Percentiles rank a stretch among this genome's conserved stretches.
Evolutionary conservation across 2,113 vertebrate species (phyloP).

Genomic region (Lutjanus erythropterus): DNA sequence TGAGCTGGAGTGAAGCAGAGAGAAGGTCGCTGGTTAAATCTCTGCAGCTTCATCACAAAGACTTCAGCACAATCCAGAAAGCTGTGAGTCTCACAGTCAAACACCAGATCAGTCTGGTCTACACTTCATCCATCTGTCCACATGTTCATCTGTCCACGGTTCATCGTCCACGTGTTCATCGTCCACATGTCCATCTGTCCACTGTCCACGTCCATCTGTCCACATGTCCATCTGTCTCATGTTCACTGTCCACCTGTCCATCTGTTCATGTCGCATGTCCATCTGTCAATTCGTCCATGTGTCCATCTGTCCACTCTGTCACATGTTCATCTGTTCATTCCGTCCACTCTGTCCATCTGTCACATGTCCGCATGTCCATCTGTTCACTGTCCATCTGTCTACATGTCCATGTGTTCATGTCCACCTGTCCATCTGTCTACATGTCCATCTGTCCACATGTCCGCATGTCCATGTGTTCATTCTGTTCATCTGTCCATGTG

Average conservation of each 20-base stretch:
- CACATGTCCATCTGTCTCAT: background rate
- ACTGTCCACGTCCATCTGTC: slow-evolving; percentile 89
- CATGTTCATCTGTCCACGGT: background rate
- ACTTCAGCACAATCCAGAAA: slow-evolving; percentile 91
- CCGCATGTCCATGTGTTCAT: too few species aligned
- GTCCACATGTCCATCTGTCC: background rate
- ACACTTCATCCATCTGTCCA: too few species aligned
- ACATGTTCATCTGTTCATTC: too few species aligned
- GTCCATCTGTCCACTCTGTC: too few species aligned
- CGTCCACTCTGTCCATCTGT: too few species aligned
- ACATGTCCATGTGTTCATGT: too few species aligned
- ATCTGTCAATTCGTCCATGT: background rate
- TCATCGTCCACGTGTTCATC: too few species aligned
- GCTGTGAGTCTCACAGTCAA: slow-evolving; percentile 78
- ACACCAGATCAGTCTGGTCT: background rate
- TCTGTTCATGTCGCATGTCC: slow-evolving; percentile 81
- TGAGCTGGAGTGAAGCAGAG: slow-evolving; percentile 87
- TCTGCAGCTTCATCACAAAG: slow-evolving; percentile 89
- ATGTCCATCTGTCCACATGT: too few species aligned
- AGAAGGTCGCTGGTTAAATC: slow-evolving; percentile 89
- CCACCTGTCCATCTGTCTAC: too few species aligned
- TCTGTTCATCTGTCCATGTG: too few species aligned
- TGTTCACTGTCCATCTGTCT: too few species aligned
- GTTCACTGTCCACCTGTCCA: background rate
- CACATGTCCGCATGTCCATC: too few species aligned